Base-by-base conservation (phyloP, 92 coral and sea anemone genomes). In the Palythoa caribaeorum region DNA sequence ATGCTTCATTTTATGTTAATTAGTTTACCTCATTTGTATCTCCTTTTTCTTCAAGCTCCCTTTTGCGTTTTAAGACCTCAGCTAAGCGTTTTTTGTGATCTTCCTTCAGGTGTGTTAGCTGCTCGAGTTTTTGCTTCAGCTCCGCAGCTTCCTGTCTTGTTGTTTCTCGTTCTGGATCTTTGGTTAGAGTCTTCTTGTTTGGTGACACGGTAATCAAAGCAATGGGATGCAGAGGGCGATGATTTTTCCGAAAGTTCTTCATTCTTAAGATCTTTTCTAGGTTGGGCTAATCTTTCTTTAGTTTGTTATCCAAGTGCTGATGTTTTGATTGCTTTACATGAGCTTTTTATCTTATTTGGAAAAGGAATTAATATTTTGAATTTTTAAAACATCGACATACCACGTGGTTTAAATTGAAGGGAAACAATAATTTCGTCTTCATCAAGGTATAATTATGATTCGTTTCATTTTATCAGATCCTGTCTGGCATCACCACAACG, bases 131-230 rank as follows among this genome's bases (percentile, higher is more conserved):
- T 57, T 57, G 65, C 65, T 54, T 57, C n/a, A 57, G 65, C 65
- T 57, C 65, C 5, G 20, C 65, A 3, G 65, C 65, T 13, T 57
- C 65, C 65, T 57, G 65, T 54, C 62, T 63, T 66, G 35, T 19
- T 69, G 73, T 69, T 69, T 19, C 73, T 19, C 19, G 38, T 69
- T 44, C 48, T 44, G 48, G 6, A 44, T 69, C 73, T 20, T 15
- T n/a, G n/a, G 14, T 28, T 69, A 11, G 3, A 19, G 8, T 19
- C 38, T 69, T 69, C 73, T 69, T 69, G 73, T 69, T 69, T 69
- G 38, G 73, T 69, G 73, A 69, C 73, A 69, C 73, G 73, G 73
- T 69, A 36, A 69, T 69, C 73, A 69, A 38, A 69, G 73, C 73
- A 69, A 69, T 38, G 19, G 73, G 73, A 69, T 69, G 38, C 73